phyloP scores from a whole-genome alignment of 2,888 invertebrate genomes.

The Acanthosepion esculentum region DNA sequence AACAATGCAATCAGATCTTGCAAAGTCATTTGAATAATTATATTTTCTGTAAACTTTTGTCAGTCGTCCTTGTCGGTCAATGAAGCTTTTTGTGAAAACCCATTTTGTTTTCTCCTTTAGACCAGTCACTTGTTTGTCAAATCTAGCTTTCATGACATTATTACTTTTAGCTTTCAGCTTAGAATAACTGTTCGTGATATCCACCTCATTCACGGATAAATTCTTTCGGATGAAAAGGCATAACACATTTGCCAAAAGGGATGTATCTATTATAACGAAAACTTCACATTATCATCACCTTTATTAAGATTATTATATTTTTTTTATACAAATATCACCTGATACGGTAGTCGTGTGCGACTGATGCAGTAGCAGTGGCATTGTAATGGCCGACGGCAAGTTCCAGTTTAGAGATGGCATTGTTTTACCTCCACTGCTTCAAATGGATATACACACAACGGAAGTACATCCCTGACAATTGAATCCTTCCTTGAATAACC shows the following conservation, averaged over 20 bases:
- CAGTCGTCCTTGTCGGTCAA: no score
- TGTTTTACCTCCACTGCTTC: not conserved
- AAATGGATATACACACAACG: constrained; percentile 33
- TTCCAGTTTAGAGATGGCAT: constrained; percentile 8
- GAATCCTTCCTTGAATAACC: constrained; percentile 33
- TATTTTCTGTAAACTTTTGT: no score
- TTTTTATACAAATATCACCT: not conserved
- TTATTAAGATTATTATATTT: not conserved
- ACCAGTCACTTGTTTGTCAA: constrained; percentile 7
- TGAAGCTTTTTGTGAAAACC: no score
- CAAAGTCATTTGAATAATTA: no score
- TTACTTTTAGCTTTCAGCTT: not conserved
- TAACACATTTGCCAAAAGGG: constrained; percentile 8
- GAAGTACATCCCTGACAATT: constrained; percentile 22
- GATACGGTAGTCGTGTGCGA: not conserved
- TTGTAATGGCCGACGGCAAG: not conserved
- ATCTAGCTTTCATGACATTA: not conserved
- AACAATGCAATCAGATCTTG: no score
- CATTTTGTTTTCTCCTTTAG: not conserved
- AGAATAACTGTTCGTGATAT: constrained; percentile 33
- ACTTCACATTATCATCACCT: not conserved
- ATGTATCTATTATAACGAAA: not conserved
- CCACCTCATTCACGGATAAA: constrained; percentile 33
- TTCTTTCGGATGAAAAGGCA: constrained; percentile 22
- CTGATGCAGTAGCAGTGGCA: not conserved